phyloP scores from a whole-genome alignment of 1,140 invertebrate genomes.

The Tribolium castaneum region DNA sequence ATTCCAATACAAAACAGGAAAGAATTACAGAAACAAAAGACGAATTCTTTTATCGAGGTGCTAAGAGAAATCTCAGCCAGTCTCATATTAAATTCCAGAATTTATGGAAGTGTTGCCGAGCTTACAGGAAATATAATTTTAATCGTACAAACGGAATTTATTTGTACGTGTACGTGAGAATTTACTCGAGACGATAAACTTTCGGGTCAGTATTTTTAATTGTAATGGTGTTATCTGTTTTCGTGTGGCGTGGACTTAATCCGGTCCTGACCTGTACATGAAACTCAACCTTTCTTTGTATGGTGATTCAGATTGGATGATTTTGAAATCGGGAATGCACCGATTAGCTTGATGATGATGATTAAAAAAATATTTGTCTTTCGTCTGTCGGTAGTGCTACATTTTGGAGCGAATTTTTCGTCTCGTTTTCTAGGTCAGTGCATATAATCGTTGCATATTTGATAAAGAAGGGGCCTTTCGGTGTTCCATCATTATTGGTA shows the following conservation, averaged over 20 bases:
- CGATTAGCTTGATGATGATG: slow-evolving; percentile 22
- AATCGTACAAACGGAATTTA: background rate
- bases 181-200: background rate
- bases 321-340: slow-evolving; percentile 5
- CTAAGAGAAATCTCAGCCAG: background rate
- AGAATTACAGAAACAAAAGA: background rate
- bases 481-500: background rate
- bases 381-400: background rate
- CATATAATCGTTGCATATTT: slow-evolving; percentile 20
- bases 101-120: background rate
- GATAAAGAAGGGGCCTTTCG: background rate
- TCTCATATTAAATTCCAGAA: slow-evolving; percentile 2
- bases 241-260: background rate
- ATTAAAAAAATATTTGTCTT: slow-evolving; percentile 26
- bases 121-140: background rate
- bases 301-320: slow-evolving; percentile 19
- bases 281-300: slow-evolving; percentile 10
- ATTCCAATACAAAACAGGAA: background rate
- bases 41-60: background rate
- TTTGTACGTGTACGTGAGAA: background rate
- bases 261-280: background rate
- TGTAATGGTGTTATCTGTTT: background rate
- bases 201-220: background rate
- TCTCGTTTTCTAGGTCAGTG: background rate
- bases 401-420: background rate